Evolutionary conservation across 2,797 vertebrate species (phyloP), one percentile per base, ranked within the genome.

Genomic region (Pseudochromis fuscus): DNA sequence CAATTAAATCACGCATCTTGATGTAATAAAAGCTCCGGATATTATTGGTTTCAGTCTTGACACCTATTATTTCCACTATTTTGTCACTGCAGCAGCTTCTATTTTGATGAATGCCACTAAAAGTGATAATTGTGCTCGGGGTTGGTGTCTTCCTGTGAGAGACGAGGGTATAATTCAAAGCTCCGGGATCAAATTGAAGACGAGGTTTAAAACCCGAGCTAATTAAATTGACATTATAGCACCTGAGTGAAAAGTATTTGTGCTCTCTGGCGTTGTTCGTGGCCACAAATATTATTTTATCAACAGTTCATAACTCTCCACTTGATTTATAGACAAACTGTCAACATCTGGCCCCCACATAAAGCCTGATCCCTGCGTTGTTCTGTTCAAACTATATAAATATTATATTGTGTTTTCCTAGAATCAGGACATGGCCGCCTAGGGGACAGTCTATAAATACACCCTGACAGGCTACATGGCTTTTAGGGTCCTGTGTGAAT

Each of bases 391-490:
- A 79, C 76, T 77, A 81, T 86, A 92, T 91, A 90, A 93, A 92
- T 91, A 93, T 91, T 89, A 82, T 84, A 89, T 87, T 87, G 86
- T 88, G 85, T 88, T 89, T 87, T 89, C 56, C 55, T 72, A 88
- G 88, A 94, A 91, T 84, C 89, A 89, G 92, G 91, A 90, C 91
- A 90, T 71, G 75, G 82, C 84, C 65, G 90, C 85, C 91, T 84
- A 25, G 68, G 86, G 92, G 89, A 92, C 82, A 21, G 87, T 92
- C 91, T 91, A 94, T 92, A 93, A 93, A 93, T 92, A 92, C 71
- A 72, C 78, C 62, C 89, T 87, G 90, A 90, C 89, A 89, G 85
- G 86, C 85, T 84, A 92, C 91, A 91, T 88, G 85, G 87, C 85
- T 90, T 90, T 93, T 84, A 80, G 70, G 73, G 83, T 79, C 82